Conservation (phyloP, 2,113 vertebrate genomes). For the Capreolus pygargus region DNA sequence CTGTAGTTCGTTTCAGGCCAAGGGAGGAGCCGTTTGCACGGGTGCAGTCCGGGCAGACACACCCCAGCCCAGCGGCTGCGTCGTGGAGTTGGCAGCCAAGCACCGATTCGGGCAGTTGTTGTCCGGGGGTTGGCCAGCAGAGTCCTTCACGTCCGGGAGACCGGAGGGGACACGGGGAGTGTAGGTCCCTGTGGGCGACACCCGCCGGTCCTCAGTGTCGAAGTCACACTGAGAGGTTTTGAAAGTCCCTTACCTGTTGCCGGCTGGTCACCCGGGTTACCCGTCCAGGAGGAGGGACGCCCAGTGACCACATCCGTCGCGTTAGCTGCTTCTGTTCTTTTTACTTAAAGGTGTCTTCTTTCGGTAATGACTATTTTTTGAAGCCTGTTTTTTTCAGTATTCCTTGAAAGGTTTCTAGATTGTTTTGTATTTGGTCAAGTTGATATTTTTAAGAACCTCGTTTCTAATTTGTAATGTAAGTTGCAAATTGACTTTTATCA, state of each 20-base stretch:
- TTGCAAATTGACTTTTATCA: background rate
- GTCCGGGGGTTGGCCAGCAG: background rate
- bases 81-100: accelerated
- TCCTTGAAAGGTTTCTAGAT: background rate
- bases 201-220: accelerated
- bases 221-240: background rate
- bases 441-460: background rate
- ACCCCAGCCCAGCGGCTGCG: accelerated
- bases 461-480: background rate
- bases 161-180: background rate
- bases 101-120: accelerated
- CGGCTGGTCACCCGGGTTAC: accelerated
- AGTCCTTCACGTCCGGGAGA: accelerated
- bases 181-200: accelerated
- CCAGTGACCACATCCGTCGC: accelerated
- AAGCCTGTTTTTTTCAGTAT: background rate
- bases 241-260: accelerated
- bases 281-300: background rate
- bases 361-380: accelerated
- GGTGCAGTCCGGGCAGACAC: background rate
- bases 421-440: background rate
- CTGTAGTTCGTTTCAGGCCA: background rate
- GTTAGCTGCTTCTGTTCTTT: accelerated
- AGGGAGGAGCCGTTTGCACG: background rate
- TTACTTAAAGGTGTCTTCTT: background rate